A percentile compares a stretch with the other conserved stretches of the same genome.
Evolutionary conservation across 2,113 vertebrate genomes (phyloP).

Genomic region (Heterotis niloticus): DNA sequence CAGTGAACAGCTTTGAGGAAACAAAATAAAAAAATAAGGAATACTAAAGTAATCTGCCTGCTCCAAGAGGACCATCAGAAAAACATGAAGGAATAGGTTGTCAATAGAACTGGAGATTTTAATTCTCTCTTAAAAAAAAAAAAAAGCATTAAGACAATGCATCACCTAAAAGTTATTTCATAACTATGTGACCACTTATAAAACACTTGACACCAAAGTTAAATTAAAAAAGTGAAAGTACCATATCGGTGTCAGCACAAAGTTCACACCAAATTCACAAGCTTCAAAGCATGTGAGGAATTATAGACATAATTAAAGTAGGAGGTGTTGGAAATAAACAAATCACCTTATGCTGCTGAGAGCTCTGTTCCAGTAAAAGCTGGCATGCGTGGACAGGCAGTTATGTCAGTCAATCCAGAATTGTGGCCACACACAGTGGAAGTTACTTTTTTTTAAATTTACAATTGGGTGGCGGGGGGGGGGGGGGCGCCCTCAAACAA

Average conservation of each 20-base stretch:
- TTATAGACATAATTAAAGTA: constrained; percentile 7
- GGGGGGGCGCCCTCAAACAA: too few species aligned
- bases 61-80: too few species aligned
- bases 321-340: constrained; percentile 20
- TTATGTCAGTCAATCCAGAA: neutral
- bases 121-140: too few species aligned
- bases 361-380: neutral
- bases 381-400: neutral
- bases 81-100: too few species aligned
- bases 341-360: neutral
- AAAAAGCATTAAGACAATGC: too few species aligned
- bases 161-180: neutral
- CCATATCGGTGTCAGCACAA: neutral
- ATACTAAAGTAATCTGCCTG: too few species aligned
- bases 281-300: neutral
- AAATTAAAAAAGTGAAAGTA: neutral
- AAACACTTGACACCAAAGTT: neutral
- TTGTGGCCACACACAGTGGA: neutral
- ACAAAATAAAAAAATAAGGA: too few species aligned
- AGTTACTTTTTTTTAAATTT: too few species aligned
- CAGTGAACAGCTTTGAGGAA: too few species aligned
- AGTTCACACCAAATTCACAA: neutral
- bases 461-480: too few species aligned
- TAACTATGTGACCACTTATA: neutral
- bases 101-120: too few species aligned